A percentile compares a stretch with the other conserved stretches of the same genome.
These are phyloP conservation scores for Propithecus deckenii DNA, from an alignment of 2,797 vertebrate genomes.

Conservation along the genomic window DNA sequence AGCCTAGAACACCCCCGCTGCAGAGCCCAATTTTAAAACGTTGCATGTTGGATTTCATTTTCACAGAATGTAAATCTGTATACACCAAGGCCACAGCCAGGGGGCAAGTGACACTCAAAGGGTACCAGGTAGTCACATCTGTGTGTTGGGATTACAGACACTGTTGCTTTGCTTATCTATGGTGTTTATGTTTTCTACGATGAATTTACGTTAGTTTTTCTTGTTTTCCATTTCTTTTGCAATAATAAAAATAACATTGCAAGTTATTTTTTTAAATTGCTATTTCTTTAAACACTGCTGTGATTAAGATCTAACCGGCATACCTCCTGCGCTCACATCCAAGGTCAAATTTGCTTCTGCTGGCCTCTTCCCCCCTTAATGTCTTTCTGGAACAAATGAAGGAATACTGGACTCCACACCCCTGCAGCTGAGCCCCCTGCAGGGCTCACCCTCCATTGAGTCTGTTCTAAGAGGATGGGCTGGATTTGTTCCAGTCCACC, in stretches of 20 bases:
- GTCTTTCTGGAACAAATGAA: background rate
- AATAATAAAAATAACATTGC: background rate
- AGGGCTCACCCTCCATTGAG: background rate
- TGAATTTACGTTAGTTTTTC: background rate
- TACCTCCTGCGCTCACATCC: background rate
- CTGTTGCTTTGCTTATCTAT: background rate
- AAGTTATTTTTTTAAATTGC: background rate
- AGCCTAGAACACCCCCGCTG: background rate
- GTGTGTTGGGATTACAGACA: background rate
- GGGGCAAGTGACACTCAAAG: background rate
- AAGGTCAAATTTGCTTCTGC: background rate
- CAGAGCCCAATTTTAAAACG: background rate
- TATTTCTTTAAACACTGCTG: background rate
- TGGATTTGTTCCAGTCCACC: background rate
- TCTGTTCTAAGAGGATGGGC: too few species aligned
- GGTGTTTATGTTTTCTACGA: background rate
- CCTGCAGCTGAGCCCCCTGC: background rate
- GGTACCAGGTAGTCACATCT: background rate
- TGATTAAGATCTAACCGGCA: background rate
- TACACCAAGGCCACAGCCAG: background rate
- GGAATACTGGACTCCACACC: background rate
- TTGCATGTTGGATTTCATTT: background rate
- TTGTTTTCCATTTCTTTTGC: background rate
- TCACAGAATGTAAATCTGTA: background rate
- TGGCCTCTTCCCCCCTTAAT: background rate